Conservation (phyloP, 2,888 invertebrate genomes). For the Apoda limacodes region DNA sequence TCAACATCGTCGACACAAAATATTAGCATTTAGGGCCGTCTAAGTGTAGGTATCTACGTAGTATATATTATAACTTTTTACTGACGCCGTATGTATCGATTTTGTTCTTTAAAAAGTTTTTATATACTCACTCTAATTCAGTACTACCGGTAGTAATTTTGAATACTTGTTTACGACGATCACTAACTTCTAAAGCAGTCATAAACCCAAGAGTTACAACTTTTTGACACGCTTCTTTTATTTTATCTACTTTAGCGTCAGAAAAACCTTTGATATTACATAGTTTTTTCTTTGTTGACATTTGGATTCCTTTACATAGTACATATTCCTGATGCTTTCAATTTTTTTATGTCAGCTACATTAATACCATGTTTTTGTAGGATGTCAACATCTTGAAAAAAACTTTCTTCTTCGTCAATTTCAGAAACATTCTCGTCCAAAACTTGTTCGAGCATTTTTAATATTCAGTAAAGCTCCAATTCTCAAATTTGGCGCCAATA, state of each 20-base stretch:
- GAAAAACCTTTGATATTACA: slow-evolving; percentile 81
- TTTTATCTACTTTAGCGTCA: slow-evolving; percentile 82
- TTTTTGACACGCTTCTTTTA: slow-evolving; percentile 81
- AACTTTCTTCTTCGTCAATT: slow-evolving; percentile 74
- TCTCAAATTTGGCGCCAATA: too few species aligned
- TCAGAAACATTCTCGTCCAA: slow-evolving; percentile 56
- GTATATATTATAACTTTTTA: too few species aligned
- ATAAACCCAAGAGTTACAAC: slow-evolving; percentile 74
- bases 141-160: slow-evolving; percentile 75
- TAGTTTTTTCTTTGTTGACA: slow-evolving; percentile 81
- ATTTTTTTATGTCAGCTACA: slow-evolving; percentile 80
- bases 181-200: slow-evolving; percentile 80
- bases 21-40: too few species aligned
- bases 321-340: slow-evolving; percentile 81
- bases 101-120: too few species aligned
- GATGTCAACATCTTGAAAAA: slow-evolving; percentile 81
- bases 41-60: too few species aligned
- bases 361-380: slow-evolving; percentile 73
- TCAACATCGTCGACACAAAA: too few species aligned
- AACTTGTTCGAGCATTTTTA: slow-evolving; percentile 56
- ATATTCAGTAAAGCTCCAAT: too few species aligned
- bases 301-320: slow-evolving; percentile 85
- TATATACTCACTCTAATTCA: slow-evolving; percentile 75
- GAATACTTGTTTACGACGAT: slow-evolving; percentile 78
- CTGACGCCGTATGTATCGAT: too few species aligned